These are phyloP conservation scores for Drosophila cardini DNA, from an alignment of 1,140 invertebrate species.

Conservation along the genomic window DNA sequence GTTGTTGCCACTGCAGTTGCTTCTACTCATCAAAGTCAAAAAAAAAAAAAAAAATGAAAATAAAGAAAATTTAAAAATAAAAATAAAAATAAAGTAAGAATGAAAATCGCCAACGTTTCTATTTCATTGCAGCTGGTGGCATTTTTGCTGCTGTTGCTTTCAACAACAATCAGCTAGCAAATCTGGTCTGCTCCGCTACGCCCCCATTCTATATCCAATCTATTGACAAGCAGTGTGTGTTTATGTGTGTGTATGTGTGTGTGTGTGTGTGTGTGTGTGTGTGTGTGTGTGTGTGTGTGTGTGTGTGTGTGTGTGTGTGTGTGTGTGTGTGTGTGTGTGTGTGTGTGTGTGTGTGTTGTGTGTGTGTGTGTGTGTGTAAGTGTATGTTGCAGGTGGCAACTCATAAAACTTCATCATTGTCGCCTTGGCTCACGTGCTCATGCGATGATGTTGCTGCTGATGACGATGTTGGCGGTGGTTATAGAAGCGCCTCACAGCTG, in stretches of 20 bases:
- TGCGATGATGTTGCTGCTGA: slow-evolving; percentile 42
- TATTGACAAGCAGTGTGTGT: slow-evolving; percentile 4
- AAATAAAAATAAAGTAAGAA: slow-evolving; percentile 52
- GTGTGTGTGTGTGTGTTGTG: slow-evolving; percentile 35
- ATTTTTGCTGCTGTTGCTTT: slow-evolving; percentile 33
- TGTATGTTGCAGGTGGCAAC: slow-evolving; percentile 74
- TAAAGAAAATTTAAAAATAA: neutral
- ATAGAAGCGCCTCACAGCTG: slow-evolving; percentile 60
- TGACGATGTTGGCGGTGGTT: slow-evolving; percentile 61
- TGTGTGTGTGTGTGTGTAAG: slow-evolving; percentile 33
- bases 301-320: slow-evolving; percentile 36
- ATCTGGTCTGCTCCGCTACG: slow-evolving; percentile 12
- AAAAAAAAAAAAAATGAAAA: slow-evolving; percentile 39
- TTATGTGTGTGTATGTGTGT: slow-evolving; percentile 40
- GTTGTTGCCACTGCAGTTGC: slow-evolving; percentile 20
- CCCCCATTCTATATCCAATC: neutral
- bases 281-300: slow-evolving; percentile 39
- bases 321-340: slow-evolving; percentile 40
- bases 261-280: slow-evolving; percentile 34
- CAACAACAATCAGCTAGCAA: slow-evolving; percentile 38
- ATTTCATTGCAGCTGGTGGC: slow-evolving; percentile 69
- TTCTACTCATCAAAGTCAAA: slow-evolving; percentile 42
- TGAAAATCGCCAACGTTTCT: slow-evolving; percentile 68
- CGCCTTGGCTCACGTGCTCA: slow-evolving; percentile 73
- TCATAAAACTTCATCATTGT: slow-evolving; percentile 83